These are phyloP conservation scores for Rhinatrema bivittatum DNA, from an alignment of 2,797 vertebrate genomes.

Conservation along the genomic window DNA sequence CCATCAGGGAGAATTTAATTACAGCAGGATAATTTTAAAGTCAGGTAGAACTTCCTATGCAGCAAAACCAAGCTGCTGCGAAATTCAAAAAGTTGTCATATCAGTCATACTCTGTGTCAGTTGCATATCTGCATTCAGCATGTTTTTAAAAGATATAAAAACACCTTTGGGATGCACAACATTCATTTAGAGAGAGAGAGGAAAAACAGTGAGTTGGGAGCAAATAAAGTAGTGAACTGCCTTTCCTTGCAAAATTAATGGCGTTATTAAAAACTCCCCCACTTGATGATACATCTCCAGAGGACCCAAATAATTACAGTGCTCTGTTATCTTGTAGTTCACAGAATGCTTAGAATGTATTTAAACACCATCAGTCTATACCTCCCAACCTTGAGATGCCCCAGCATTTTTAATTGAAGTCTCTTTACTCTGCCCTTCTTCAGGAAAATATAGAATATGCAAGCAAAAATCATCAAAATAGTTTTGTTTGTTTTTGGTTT, in stretches of 20 bases:
- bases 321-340: slow-evolving; percentile 12
- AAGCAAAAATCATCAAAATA: too few relatives aligned
- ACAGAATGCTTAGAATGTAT: slow-evolving; percentile 22
- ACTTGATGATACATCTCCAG: slow-evolving; percentile 6
- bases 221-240: slow-evolving; percentile 2
- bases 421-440: too few relatives aligned
- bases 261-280: slow-evolving; percentile 24
- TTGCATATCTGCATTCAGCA: neutral
- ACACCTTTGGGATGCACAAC: neutral
- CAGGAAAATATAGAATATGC: too few relatives aligned
- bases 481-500: too few relatives aligned
- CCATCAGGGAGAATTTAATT: neutral
- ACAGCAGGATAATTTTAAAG: neutral
- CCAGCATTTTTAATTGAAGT: too few relatives aligned
- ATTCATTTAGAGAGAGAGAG: neutral
- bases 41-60: neutral
- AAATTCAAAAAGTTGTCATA: too few relatives aligned
- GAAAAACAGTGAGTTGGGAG: slow-evolving; percentile 10
- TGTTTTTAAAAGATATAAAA: slow-evolving; percentile 4
- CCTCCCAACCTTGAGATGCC: neutral
- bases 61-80: neutral
- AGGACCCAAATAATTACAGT: slow-evolving; percentile 16
- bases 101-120: neutral
- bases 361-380: slow-evolving; percentile 22
- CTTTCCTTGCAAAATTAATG: slow-evolving; percentile 9